A percentile compares a stretch with the other conserved stretches of the same genome.
phyloP scores from a whole-genome alignment of 1,140 invertebrate genomes.

The Drosophila nigromelanica region DNA sequence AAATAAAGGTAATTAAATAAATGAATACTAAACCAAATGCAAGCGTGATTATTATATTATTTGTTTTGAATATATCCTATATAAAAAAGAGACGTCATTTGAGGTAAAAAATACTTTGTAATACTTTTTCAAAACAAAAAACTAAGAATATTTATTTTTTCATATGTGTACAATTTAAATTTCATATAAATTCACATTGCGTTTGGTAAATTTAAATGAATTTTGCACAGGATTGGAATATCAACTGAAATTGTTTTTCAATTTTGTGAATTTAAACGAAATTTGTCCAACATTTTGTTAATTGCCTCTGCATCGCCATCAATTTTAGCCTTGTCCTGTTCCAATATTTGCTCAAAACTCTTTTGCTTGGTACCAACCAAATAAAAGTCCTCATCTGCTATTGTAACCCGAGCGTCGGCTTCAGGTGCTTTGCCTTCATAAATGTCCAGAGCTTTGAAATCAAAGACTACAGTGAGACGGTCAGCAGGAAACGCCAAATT shows the following conservation, averaged over 20 bases:
- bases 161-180: no score
- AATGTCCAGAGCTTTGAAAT: constrained; percentile 82
- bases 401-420: constrained; percentile 69
- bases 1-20: constrained; percentile 81
- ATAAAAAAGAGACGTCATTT: no score
- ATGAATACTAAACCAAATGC: constrained; percentile 71
- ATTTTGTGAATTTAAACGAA: constrained; percentile 66
- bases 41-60: not conserved
- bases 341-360: constrained; percentile 68
- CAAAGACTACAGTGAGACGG: constrained; percentile 71
- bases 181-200: no score
- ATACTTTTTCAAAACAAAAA: no score
- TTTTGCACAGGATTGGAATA: not conserved
- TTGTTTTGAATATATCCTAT: not conserved
- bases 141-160: no score
- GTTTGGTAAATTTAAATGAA: no score
- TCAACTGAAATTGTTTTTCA: constrained; percentile 14
- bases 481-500: constrained; percentile 27
- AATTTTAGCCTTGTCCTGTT: constrained; percentile 65
- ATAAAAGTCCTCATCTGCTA: constrained; percentile 77
- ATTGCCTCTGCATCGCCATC: constrained; percentile 73
- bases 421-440: constrained; percentile 65
- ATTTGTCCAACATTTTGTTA: constrained; percentile 77
- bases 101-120: no score
- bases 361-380: constrained; percentile 73